A percentile compares a stretch with the other conserved stretches of the same genome.
phyloP scores from a whole-genome alignment of 2,888 invertebrate genomes.

The Pecten maximus region DNA sequence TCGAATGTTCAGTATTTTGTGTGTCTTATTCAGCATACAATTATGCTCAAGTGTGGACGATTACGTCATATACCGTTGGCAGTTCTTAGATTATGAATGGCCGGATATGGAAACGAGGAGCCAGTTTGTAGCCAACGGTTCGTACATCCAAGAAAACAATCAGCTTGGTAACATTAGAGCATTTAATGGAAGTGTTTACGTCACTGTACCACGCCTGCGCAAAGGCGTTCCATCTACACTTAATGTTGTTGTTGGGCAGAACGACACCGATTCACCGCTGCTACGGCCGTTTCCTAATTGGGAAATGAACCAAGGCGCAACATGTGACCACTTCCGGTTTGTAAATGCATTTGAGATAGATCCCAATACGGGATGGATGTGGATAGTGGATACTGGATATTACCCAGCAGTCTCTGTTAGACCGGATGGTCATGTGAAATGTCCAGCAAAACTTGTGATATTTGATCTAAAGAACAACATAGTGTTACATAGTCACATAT shows the following conservation, averaged over 20 bases:
- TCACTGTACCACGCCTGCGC: constrained; percentile 64
- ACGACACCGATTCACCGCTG: constrained; percentile 45
- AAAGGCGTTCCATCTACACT: constrained; percentile 65
- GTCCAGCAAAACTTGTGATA: constrained; percentile 66
- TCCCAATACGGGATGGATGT: constrained; percentile 67
- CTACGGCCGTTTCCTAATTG: constrained; percentile 66
- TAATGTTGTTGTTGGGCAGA: constrained; percentile 57
- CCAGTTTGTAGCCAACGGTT: constrained; percentile 54
- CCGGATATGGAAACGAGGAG: constrained; percentile 60
- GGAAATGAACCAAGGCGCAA: constrained; percentile 60
- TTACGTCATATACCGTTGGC: constrained; percentile 64
- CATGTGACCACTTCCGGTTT: constrained; percentile 65
- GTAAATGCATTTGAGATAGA: constrained; percentile 71
- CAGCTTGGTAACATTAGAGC: constrained; percentile 66
- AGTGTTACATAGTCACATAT: constrained; percentile 58
- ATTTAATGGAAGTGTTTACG: constrained; percentile 61
- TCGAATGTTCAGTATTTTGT: background rate
- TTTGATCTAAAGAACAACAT: constrained; percentile 61
- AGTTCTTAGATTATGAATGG: constrained; percentile 69
- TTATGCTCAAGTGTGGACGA: background rate
- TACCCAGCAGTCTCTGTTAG: background rate
- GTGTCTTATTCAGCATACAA: background rate
- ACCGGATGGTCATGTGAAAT: constrained; percentile 47
- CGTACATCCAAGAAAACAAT: constrained; percentile 60
- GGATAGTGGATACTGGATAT: constrained; percentile 68